Conservation (phyloP, 92 coral and sea anemone genomes). For the Isaurus tuberculatus region DNA sequence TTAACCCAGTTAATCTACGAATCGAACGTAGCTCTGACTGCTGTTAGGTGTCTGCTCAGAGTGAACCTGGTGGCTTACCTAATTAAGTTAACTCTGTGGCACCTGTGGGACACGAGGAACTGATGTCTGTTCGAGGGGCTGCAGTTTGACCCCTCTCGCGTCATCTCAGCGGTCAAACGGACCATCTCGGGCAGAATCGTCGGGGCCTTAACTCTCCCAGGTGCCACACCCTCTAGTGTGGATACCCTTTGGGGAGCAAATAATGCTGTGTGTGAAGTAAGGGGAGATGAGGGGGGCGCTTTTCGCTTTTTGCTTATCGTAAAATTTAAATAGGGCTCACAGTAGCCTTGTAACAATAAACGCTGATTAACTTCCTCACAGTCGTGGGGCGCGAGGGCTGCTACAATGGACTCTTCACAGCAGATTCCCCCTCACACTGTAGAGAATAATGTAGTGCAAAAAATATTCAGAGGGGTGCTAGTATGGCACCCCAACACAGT, state of each 20-base stretch:
- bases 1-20: background rate
- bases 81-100: slow-evolving; percentile 5
- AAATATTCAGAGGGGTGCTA: too few species aligned
- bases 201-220: background rate
- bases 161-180: background rate
- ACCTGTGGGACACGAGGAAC: slow-evolving; percentile 18
- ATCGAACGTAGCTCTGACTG: slow-evolving; percentile 21
- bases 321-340: too few species aligned
- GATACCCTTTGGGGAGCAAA: background rate
- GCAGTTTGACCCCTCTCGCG: background rate
- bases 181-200: background rate
- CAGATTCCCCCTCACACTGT: too few species aligned
- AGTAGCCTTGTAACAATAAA: too few species aligned
- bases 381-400: too few species aligned
- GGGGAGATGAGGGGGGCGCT: background rate
- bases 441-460: too few species aligned
- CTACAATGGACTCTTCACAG: too few species aligned
- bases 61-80: background rate
- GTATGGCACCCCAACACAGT: too few species aligned
- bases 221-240: background rate
- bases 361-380: too few species aligned
- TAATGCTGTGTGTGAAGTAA: background rate
- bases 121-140: background rate
- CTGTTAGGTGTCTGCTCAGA: background rate
- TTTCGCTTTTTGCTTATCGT: background rate